These are phyloP conservation scores for Dicrostonyx torquatus DNA, from an alignment of 2,797 vertebrate species.

Conservation along the genomic window DNA sequence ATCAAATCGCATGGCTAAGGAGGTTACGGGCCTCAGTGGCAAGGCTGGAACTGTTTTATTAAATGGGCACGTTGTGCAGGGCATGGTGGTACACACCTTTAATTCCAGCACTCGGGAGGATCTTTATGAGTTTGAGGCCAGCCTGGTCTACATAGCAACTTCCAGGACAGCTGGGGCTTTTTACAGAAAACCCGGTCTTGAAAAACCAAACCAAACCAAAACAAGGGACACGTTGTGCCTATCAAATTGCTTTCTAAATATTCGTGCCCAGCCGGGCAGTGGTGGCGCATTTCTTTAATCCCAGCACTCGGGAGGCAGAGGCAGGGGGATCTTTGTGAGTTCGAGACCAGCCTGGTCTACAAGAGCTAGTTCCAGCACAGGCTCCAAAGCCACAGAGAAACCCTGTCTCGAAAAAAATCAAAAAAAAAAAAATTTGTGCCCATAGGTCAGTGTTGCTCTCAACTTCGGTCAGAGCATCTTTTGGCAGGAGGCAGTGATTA, in stretches of 20 bases:
- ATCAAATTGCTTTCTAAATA: not conserved
- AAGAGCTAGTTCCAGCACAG: no score
- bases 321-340: no score
- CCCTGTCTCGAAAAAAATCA: no score
- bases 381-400: no score
- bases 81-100: not conserved
- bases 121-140: not conserved
- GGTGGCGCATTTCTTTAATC: no score
- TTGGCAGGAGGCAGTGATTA: not conserved
- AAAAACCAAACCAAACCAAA: not conserved
- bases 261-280: no score
- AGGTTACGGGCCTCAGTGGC: not conserved
- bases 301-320: no score
- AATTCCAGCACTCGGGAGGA: not conserved
- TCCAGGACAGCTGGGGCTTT: not conserved
- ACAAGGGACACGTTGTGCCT: not conserved
- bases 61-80: not conserved
- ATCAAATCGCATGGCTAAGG: not conserved
- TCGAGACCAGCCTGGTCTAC: no score
- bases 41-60: not conserved
- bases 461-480: not conserved
- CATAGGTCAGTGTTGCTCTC: not conserved
- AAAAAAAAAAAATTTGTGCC: no score
- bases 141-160: not conserved
- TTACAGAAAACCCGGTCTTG: not conserved